phyloP scores from a whole-genome alignment of 2,113 vertebrate genomes.

The Galbula dea region DNA sequence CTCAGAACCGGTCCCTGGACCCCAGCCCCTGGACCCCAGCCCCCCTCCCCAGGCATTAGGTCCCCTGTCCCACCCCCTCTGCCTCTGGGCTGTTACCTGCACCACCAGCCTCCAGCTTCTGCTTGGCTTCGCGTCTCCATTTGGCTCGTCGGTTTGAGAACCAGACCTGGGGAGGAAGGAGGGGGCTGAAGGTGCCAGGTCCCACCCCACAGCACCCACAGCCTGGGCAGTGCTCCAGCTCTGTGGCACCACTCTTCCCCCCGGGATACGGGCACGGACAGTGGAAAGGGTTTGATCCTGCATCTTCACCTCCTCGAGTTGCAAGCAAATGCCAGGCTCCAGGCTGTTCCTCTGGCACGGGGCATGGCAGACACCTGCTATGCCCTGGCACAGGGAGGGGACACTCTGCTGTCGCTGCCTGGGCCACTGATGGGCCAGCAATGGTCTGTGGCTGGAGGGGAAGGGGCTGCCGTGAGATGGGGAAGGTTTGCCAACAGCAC shows the following conservation, averaged over 20 bases:
- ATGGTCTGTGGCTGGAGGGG: too few relatives aligned
- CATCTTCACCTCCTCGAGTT: accelerated
- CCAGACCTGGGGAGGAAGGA: background rate
- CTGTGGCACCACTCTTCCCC: background rate
- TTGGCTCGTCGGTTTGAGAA: slow-evolving; percentile 43
- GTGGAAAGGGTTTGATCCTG: background rate
- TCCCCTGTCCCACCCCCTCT: background rate
- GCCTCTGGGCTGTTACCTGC: background rate
- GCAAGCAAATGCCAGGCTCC: accelerated
- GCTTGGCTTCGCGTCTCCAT: background rate
- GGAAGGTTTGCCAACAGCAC: too few relatives aligned
- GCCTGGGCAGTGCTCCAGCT: accelerated
- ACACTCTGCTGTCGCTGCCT: too few relatives aligned
- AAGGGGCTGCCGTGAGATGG: too few relatives aligned
- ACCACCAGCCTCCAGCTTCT: background rate
- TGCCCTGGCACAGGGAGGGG: too few relatives aligned
- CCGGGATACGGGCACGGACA: accelerated
- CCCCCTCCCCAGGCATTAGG: background rate
- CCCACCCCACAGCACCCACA: accelerated
- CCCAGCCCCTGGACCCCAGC: background rate
- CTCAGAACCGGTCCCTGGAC: too few relatives aligned
- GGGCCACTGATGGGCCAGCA: too few relatives aligned
- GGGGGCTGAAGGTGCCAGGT: background rate
- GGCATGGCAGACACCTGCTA: accelerated
- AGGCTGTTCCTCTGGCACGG: accelerated